Conservation (phyloP, 1,140 invertebrate genomes). For the Neodiprion pinetum region DNA sequence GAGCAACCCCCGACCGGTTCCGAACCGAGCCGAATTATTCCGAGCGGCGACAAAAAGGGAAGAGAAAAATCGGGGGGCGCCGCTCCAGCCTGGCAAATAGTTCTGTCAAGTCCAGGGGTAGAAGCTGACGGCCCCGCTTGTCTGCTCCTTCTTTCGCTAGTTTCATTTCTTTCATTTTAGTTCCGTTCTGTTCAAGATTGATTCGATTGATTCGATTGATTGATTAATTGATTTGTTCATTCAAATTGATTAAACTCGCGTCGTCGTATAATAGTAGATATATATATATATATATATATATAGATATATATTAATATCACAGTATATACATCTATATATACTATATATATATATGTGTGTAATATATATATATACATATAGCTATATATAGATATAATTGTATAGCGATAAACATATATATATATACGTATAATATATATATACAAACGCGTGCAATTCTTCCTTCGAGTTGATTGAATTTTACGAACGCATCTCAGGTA, state of each 20-base stretch:
- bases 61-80: conserved; percentile 25
- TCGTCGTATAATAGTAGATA: background rate
- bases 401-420: conserved; percentile 23
- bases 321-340: conserved; percentile 12
- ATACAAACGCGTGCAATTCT: conserved; percentile 16
- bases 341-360: background rate
- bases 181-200: conserved; percentile 38
- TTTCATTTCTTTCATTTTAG: conserved; percentile 60
- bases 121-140: conserved; percentile 56
- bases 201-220: conserved; percentile 37
- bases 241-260: conserved; percentile 10
- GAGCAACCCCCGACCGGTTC: conserved; percentile 17
- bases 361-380: background rate
- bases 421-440: conserved; percentile 16
- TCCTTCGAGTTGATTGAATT: conserved; percentile 36
- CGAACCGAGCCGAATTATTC: conserved; percentile 22
- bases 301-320: conserved; percentile 18
- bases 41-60: conserved; percentile 17
- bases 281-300: conserved; percentile 18
- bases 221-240: conserved; percentile 29
- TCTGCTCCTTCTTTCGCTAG: conserved; percentile 62
- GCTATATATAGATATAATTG: conserved; percentile 33
- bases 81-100: conserved; percentile 36
- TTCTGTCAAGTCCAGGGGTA: conserved; percentile 57
- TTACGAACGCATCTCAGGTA: conserved; percentile 41